These are phyloP conservation scores for Haliclystus octoradiatus DNA, from an alignment of 30 jellyfish, hydroid and myxozoan species.

Conservation along the genomic window DNA sequence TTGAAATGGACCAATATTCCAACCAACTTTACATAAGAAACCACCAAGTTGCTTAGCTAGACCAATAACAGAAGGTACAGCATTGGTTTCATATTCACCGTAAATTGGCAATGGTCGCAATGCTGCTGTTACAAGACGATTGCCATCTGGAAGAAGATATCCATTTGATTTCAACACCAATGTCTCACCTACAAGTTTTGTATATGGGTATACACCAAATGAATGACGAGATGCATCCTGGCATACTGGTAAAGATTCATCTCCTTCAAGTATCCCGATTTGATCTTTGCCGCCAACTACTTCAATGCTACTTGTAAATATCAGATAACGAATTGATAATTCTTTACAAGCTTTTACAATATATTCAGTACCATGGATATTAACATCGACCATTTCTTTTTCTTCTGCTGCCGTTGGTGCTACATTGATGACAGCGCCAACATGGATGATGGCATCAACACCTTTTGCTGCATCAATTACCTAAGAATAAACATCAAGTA, in stretches of 20 bases:
- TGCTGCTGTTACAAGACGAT: background rate
- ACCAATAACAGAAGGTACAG: background rate
- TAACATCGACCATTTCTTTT: background rate
- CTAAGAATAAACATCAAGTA: background rate
- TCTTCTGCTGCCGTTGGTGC: background rate
- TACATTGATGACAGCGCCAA: background rate
- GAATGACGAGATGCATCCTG: background rate
- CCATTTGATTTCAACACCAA: background rate
- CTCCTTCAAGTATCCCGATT: background rate
- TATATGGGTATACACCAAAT: background rate
- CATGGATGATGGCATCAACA: background rate
- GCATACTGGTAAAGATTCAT: background rate
- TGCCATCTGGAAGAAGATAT: background rate
- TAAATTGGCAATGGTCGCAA: background rate
- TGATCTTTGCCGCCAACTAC: constrained; percentile 1
- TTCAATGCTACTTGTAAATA: background rate
- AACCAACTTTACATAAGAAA: background rate
- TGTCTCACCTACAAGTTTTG: background rate
- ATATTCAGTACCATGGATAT: background rate
- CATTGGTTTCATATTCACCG: background rate
- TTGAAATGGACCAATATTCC: constrained; percentile 1
- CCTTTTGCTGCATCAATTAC: background rate
- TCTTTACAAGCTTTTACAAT: background rate
- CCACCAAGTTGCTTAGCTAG: background rate
- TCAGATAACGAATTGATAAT: background rate